A percentile compares a stretch with the other conserved stretches of the same genome.
phyloP scores from a whole-genome alignment of 2,113 vertebrate genomes.

The Upupa epops region DNA sequence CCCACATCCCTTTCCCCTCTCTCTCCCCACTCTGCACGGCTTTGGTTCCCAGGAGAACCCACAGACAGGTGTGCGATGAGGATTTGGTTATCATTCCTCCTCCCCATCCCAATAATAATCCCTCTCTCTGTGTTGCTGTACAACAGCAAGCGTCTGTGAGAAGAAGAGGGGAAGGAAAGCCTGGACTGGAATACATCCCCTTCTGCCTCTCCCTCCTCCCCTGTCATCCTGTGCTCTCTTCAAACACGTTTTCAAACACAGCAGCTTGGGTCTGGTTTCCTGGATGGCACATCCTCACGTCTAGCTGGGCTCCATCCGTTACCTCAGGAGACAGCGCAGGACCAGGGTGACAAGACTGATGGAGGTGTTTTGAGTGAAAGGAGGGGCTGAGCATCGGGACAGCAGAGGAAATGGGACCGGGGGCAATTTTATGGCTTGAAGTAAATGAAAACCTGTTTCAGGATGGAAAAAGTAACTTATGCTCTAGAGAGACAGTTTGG shows the following conservation, averaged over 20 bases:
- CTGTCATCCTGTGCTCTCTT: constrained; percentile 5
- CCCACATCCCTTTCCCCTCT: neutral
- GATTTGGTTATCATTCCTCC: neutral
- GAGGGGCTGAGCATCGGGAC: neutral
- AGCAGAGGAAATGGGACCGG: neutral
- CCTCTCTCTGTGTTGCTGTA: neutral
- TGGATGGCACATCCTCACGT: constrained; percentile 59
- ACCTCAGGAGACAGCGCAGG: constrained; percentile 42
- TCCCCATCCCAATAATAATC: too few species aligned
- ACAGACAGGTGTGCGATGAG: neutral
- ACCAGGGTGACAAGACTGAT: constrained; percentile 38
- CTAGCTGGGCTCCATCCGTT: constrained; percentile 55
- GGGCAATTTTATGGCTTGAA: neutral
- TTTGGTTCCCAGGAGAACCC: neutral
- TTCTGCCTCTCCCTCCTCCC: neutral
- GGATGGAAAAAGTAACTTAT: neutral
- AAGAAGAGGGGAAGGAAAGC: constrained; percentile 3
- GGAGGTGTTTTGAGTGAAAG: neutral
- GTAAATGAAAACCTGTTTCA: neutral
- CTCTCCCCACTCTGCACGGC: neutral
- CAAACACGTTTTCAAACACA: constrained; percentile 51
- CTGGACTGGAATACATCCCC: constrained; percentile 17
- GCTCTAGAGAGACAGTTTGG: constrained; percentile 34
- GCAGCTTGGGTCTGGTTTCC: constrained; percentile 63
- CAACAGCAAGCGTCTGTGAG: constrained; percentile 9